Evolutionary conservation across 2,797 vertebrate species (phyloP).

Genomic region (Tolypeutes matacus): DNA sequence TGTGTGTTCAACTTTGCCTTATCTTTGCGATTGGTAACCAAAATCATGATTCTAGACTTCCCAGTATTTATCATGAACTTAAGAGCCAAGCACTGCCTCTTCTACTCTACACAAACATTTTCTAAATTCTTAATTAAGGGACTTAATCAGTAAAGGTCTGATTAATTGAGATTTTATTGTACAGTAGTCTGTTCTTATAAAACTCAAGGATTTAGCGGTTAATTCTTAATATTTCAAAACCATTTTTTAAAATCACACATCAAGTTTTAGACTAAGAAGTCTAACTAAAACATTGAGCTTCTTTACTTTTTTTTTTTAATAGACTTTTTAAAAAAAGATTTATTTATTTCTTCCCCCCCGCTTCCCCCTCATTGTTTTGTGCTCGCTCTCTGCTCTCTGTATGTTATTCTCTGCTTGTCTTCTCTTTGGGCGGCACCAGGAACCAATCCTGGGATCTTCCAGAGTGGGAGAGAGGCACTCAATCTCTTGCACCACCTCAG

Average conservation of each 20-base stretch:
- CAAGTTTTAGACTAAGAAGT: background rate
- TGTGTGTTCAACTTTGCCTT: background rate
- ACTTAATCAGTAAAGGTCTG: background rate
- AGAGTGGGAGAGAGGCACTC: too few relatives aligned
- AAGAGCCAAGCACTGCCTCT: background rate
- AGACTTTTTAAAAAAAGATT: too few relatives aligned
- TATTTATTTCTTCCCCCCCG: too few relatives aligned
- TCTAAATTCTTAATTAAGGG: background rate
- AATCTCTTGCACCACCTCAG: too few relatives aligned
- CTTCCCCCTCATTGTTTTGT: too few relatives aligned
- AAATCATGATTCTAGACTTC: slow-evolving; percentile 33
- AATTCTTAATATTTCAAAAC: background rate
- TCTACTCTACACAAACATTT: background rate
- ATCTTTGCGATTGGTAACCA: background rate
- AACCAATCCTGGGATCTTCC: too few relatives aligned
- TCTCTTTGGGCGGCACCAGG: too few relatives aligned
- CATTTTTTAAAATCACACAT: background rate
- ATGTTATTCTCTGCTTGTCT: too few relatives aligned
- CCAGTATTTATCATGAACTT: background rate
- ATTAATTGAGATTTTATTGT: slow-evolving; percentile 9
- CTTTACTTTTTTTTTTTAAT: background rate
- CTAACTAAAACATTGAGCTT: slow-evolving; percentile 16
- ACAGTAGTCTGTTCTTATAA: background rate
- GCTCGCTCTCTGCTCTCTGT: too few relatives aligned
- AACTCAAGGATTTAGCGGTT: background rate